Evolutionary conservation across 2,113 vertebrate species (phyloP).

Genomic region (Reinhardtius hippoglossoides): DNA sequence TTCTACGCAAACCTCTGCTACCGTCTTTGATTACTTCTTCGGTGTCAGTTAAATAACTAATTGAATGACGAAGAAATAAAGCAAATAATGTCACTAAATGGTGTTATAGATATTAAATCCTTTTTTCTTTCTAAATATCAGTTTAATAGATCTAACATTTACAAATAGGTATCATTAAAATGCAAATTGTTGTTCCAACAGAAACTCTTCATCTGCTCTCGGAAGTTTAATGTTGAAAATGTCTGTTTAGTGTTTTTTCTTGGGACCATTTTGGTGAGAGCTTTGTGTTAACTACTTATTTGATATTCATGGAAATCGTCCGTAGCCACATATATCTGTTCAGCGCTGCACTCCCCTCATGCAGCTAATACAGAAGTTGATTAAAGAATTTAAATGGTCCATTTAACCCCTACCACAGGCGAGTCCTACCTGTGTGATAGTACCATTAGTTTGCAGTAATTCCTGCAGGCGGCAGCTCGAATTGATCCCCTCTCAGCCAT

Average conservation of each 20-base stretch:
- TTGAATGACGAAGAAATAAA: no score
- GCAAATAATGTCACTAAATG: no score
- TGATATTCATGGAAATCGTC: constrained; percentile 57
- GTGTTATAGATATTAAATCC: no score
- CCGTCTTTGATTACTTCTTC: no score
- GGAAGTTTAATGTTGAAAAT: neutral
- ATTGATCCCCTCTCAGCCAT: constrained; percentile 82
- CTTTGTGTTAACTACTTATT: constrained; percentile 48
- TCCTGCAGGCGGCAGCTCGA: constrained; percentile 74
- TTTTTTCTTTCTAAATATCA: no score
- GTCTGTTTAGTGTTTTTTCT: constrained; percentile 3
- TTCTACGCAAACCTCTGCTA: no score
- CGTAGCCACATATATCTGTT: constrained; percentile 38
- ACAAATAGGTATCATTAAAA: no score
- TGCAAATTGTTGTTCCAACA: neutral
- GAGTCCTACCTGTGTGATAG: constrained; percentile 70
- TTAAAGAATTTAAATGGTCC: constrained; percentile 83
- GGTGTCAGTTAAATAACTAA: no score
- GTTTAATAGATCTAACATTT: no score
- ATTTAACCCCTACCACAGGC: constrained; percentile 77
- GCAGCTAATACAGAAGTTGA: constrained; percentile 79
- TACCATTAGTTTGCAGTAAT: constrained; percentile 81
- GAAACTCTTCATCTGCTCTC: constrained; percentile 6
- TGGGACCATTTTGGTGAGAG: constrained; percentile 10
- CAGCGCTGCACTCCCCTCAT: constrained; percentile 48